Evolutionary conservation across 2,888 invertebrate species (phyloP), one percentile per base, ranked within the genome.

Genomic region (Alviniconcha strummeri): DNA sequence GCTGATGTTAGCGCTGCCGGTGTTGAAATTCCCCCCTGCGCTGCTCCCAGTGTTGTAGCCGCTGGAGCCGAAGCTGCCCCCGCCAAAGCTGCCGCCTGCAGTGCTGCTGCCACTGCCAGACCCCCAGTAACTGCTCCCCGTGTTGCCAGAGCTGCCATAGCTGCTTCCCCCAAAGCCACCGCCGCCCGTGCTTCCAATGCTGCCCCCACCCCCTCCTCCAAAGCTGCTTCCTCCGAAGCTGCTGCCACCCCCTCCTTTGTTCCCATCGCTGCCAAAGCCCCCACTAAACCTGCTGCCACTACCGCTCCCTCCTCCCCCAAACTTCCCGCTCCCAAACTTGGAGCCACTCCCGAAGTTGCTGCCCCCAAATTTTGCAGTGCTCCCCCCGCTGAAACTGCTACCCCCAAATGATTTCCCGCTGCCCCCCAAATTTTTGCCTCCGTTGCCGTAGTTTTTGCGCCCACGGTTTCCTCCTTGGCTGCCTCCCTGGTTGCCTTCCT

Each of bases 281-380:
- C 60, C 60, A 3, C 36, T 36, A 36, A 36, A 36, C 3, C 36
- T 36, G 36, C 36, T 36, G 36, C 36, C 3, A 6, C 19, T 64
- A n/a, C 82, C 82, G 36, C 52, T 64, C 17, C 60, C 60, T 17
- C 81, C 54, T 6, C 72, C 72, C 8, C 82, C 82, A 76, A 76
- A 76, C 52, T 76, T 82, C 15, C 55, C 17, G 15, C 69, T 13
- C 69, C 69, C 69, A 6, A 13, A 15, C 17, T 17, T 6, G 13
- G 60, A 60, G 60, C 60, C 60, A 17, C 69, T 17, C 69, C 36
- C 36, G 36, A 36, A 36, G 36, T n/a, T n/a, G 9, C 52, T 52
- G 15, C 64, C 64, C 4, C 78, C 78, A 60, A 64, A 52, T 52
- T 78, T 64, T n/a, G 7, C 19, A 57, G 8, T 60, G 13, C 9